Evolutionary conservation across 2,888 invertebrate species (phyloP).

Genomic region (Cenopis cana): DNA sequence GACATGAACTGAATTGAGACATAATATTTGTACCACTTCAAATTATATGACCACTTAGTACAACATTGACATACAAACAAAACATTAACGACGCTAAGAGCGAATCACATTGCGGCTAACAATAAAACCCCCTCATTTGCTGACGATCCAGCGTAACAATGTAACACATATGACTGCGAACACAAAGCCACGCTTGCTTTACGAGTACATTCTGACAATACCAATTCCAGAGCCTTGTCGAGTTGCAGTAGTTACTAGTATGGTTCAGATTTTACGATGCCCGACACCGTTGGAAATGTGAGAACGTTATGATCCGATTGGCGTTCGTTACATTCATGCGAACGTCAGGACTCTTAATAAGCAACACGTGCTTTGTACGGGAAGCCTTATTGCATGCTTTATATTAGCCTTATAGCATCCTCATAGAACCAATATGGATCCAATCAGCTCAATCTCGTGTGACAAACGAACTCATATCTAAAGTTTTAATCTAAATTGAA

Average conservation of each 20-base stretch:
- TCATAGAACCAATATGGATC: too few relatives aligned
- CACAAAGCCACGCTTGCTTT: slow-evolving; percentile 70
- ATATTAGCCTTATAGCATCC: background rate
- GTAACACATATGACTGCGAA: slow-evolving; percentile 65
- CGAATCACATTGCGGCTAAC: slow-evolving; percentile 48
- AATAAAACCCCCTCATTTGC: slow-evolving; percentile 60
- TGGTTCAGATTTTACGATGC: slow-evolving; percentile 70
- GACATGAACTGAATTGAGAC: background rate
- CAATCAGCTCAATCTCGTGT: background rate
- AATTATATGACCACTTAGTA: slow-evolving; percentile 7
- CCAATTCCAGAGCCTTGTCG: slow-evolving; percentile 71
- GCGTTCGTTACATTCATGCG: slow-evolving; percentile 40
- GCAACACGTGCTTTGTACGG: slow-evolving; percentile 13
- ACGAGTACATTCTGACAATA: slow-evolving; percentile 72
- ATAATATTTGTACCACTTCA: background rate
- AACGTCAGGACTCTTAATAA: slow-evolving; percentile 25
- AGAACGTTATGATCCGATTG: slow-evolving; percentile 52
- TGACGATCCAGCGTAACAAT: slow-evolving; percentile 65
- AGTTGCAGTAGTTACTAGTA: slow-evolving; percentile 68
- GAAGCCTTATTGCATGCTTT: background rate
- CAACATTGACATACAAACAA: slow-evolving; percentile 39
- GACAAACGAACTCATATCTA: too few relatives aligned
- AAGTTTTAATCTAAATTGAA: too few relatives aligned
- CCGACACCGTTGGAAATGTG: slow-evolving; percentile 54
- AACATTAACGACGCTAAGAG: slow-evolving; percentile 48